Evolutionary conservation across 2,888 invertebrate genomes (phyloP), one percentile per base, ranked within the genome.

Genomic region (Cotesia congregata): DNA sequence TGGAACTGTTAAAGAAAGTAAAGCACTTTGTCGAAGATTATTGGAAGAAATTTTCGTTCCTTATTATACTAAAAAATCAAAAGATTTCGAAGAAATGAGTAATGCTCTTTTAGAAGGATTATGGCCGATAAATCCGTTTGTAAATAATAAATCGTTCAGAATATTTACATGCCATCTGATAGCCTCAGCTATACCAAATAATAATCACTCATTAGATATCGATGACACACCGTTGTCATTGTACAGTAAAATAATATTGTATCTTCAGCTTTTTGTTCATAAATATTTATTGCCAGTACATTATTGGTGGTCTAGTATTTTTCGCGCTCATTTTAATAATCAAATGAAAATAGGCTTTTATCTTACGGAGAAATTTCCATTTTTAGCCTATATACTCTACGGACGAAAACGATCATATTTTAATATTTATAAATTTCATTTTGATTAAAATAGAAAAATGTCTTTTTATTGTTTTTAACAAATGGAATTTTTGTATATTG

Each of bases 361-460:
- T 80, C 85, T 95, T 0, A 93, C 94, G 87, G 92, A 92, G 81
- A 91, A 93, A 74, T 93, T 93, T 83, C 95, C 96, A 0, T 93
- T 93, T 81, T 83, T 95, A 65, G 94, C 94, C 0, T 93, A 93
- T 87, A 92, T 92, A 83, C 91, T 90, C 61, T 95, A 92, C 85
- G 95, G 95, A 5, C 85, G 91, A 3, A 91, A 90, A 78, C 87
- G 91, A n/a, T 92, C 94, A 0, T 90, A 92, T 71, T 92, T 94
- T 0, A 90, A 93, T 72, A 92, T 94, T 71, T 88, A 86, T 78
- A 85, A 85, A 70, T 80, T 83, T 72, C 83, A 85, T 79, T 81
- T 81, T 17, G 83, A 86, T 60, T 85, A 77, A 82, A 38, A 15
- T 5, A 41, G 6, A n/a, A 5, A 30, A 70, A 38, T 60, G 1